Percentiles rank a stretch among this genome's conserved stretches.
Conservation (phyloP, 2,113 vertebrate species). For the Misgurnus mizolepis region DNA sequence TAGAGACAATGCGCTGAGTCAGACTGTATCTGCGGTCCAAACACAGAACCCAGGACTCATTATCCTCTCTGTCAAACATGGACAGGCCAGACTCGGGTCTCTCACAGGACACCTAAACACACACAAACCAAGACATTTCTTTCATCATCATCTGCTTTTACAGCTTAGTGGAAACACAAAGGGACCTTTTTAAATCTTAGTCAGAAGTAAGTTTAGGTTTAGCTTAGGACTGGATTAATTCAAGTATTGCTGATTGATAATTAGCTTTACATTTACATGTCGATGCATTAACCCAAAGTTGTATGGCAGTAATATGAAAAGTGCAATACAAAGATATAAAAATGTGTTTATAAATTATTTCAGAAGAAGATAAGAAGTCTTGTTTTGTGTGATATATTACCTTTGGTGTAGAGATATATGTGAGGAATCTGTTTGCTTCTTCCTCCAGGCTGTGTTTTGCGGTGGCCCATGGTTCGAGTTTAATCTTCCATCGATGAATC, state of each 20-base stretch:
- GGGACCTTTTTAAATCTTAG: background rate
- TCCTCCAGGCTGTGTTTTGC: slow-evolving; percentile 80
- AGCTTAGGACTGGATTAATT: background rate
- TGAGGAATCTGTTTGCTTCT: slow-evolving; percentile 87
- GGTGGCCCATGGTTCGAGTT: slow-evolving; percentile 87
- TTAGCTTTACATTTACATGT: no score
- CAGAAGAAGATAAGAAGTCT: background rate
- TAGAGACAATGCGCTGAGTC: slow-evolving; percentile 72
- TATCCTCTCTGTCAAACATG: background rate
- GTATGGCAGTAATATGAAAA: no score
- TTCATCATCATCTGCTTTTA: no score
- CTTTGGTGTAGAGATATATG: slow-evolving; percentile 88
- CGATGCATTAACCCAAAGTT: no score
- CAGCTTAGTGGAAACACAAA: no score
- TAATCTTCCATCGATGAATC: slow-evolving; percentile 85
- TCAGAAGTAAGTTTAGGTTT: background rate
- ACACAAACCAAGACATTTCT: background rate
- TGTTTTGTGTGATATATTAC: slow-evolving; percentile 63
- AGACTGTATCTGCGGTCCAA: slow-evolving; percentile 81
- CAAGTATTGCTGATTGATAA: no score
- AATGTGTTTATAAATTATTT: no score
- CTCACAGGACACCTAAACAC: slow-evolving; percentile 75
- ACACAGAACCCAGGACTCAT: slow-evolving; percentile 78
- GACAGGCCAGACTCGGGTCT: background rate
- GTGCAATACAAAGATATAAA: no score